Base-by-base conservation (phyloP, 2,888 invertebrate species). In the Lepidochrysops patricia region DNA sequence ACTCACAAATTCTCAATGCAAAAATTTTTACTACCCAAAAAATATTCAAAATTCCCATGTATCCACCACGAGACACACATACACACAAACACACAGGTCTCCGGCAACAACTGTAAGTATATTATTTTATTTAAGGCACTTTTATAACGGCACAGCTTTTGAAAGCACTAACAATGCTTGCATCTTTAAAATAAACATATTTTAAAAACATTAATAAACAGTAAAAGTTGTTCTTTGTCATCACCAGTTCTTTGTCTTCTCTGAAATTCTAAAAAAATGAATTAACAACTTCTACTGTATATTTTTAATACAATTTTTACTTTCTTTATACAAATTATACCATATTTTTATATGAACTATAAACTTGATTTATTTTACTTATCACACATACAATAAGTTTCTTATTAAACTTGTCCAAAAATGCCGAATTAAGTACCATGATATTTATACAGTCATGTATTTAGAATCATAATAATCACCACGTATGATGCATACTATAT, bases 61-160 rank as follows among this genome's bases (percentile, higher is more conserved):
- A 57, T 43, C 58, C 66, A 69, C 82, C 84, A 85, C 85, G 85
- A 84, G 85, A 82, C 84, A 77, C 68, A 77, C 72, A 73, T 74
- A 77, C 75, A 71, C 62, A 60, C 12, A 66, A 60, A 66, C 66
- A 62, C 58, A 74, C 72, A 82, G 76, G 70, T 71, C 65, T 64
- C 37, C 82, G 84, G 71, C 73, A 82, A 69, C 61, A 69, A 76
- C 69, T 70, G 88, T 88, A 79, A 88, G 88, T 88, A 87, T 84
- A 65, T 71, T 71, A 70, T 63, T 61, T 37, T 62, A 63, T 63
- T 62, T 27, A 60, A 61, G 29, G 60, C 66, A 63, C 65, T 50
- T 62, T 57, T 63, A n/a, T 52, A 35, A 58, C 26, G 25, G 59
- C 59, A 59, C 59, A 54, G 59, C 59, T 54, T 59, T 32, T 32